Base-by-base conservation (phyloP, 2,797 vertebrate species). In the Meriones psammophilus region DNA sequence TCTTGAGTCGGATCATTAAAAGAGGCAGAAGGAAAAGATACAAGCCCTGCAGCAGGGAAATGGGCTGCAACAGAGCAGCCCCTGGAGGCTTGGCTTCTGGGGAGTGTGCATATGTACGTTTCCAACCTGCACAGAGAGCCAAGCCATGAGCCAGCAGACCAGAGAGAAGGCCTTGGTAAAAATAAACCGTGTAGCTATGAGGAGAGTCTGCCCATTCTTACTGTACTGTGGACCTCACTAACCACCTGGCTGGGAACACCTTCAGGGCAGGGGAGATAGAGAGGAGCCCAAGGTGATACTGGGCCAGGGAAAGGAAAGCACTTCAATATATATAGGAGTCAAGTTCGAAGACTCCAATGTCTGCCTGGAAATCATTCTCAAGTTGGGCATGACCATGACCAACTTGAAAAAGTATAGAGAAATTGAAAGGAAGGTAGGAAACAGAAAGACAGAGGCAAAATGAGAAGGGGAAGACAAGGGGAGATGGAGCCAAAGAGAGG, bases 131-230 rank as follows among this genome's bases (percentile, higher is more conserved):
- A 87, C 39, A 0, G 0, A 96, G 90, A 97, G 78, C 46, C 30
- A 50, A 97, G 83, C 60, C 91, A 5, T 0, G 20, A 96, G 94
- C 78, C 86, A 78, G 91, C 94, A 97, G 93, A 94, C 62, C 69
- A 62, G 80, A 46, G 26, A n/a, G 30, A 74, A 93, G 93, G 0
- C 33, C 78, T 62, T 39, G 36, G 88, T 97, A 97, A 98, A 98
- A 97, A 97, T 71, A 98, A 90, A 94, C 83, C 4, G 14, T 6
- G 60, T 30, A 58, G 26, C 62, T 66, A 7, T 2, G 60, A 92
- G 66, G 39, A 0, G 1, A 93, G 71, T 26, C 62, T 2, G 6
- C 83, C 58, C 17, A 5, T 18, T 81, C 71, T 74, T 20, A 64
- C 60, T 68, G 17, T 10, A 60, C 84, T 50, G 83, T 9, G 28